phyloP scores from a whole-genome alignment of 2,113 vertebrate genomes.

The Antechinus stuartii region DNA sequence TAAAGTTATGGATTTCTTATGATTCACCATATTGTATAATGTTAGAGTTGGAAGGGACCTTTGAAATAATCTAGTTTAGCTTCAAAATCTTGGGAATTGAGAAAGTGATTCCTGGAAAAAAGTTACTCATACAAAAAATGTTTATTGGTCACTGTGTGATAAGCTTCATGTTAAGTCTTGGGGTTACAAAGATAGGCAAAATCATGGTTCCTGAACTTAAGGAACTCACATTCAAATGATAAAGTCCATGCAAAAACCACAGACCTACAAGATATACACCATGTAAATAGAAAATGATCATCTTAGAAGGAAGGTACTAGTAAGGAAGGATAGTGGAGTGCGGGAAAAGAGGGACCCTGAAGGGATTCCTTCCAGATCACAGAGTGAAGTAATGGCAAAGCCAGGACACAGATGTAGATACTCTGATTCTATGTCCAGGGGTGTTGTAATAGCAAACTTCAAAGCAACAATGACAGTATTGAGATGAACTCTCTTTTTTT shows the following conservation, averaged over 20 bases:
- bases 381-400: not conserved
- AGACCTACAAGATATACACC: not conserved
- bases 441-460: not conserved
- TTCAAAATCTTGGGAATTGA: not conserved
- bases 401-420: not conserved
- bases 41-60: not conserved
- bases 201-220: not conserved
- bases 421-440: constrained; percentile 6
- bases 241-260: not conserved
- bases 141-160: not conserved
- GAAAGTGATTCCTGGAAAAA: not conserved
- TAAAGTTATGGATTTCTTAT: not conserved
- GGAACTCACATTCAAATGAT: not conserved
- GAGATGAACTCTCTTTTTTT: not conserved
- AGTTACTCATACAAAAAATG: not conserved
- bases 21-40: not conserved
- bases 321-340: not conserved
- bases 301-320: not conserved
- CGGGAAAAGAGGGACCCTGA: not conserved
- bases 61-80: not conserved
- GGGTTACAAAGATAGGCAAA: not conserved
- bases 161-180: not conserved
- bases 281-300: not conserved
- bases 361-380: not conserved
- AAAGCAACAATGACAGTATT: not conserved